These are phyloP conservation scores for Chelonia mydas DNA, from an alignment of 2,797 vertebrate genomes.

Conservation along the genomic window DNA sequence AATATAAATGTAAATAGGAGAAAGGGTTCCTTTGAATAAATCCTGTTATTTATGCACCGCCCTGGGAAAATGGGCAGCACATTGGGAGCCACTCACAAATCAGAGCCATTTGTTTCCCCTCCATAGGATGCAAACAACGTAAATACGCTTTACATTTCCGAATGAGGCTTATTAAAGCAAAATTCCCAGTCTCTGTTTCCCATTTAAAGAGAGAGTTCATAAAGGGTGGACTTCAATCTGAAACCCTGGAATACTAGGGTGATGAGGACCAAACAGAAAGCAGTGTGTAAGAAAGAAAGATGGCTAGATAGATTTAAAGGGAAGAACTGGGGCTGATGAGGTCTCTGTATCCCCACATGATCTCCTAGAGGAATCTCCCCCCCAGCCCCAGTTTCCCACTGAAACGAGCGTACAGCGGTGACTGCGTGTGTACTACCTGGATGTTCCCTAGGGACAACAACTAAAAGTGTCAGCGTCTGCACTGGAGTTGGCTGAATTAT, in stretches of 20 bases:
- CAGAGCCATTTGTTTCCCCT: constrained; percentile 47
- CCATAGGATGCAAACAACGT: constrained; percentile 45
- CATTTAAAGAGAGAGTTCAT: constrained; percentile 45
- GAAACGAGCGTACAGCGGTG: not conserved
- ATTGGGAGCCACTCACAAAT: constrained; percentile 59
- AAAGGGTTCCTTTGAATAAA: constrained; percentile 78
- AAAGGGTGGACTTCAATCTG: not conserved
- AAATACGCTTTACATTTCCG: constrained; percentile 59
- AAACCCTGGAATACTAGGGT: not conserved
- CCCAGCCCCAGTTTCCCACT: not conserved
- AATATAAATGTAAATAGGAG: constrained; percentile 86
- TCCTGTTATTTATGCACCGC: constrained; percentile 73
- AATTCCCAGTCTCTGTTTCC: constrained; percentile 64
- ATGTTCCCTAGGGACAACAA: not conserved
- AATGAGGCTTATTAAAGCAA: constrained; percentile 61
- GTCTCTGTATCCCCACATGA: not conserved
- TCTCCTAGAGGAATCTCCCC: not conserved
- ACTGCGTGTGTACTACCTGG: not conserved
- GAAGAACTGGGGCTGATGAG: not conserved
- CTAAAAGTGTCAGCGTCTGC: not conserved
- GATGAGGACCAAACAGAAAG: not conserved
- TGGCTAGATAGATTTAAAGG: not conserved
- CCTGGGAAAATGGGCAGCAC: constrained; percentile 64
- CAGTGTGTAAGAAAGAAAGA: not conserved
- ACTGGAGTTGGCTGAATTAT: constrained; percentile 37